These are phyloP conservation scores for Caenorhabditis tropicalis DNA, from an alignment of 1,140 invertebrate genomes.

Conservation along the genomic window DNA sequence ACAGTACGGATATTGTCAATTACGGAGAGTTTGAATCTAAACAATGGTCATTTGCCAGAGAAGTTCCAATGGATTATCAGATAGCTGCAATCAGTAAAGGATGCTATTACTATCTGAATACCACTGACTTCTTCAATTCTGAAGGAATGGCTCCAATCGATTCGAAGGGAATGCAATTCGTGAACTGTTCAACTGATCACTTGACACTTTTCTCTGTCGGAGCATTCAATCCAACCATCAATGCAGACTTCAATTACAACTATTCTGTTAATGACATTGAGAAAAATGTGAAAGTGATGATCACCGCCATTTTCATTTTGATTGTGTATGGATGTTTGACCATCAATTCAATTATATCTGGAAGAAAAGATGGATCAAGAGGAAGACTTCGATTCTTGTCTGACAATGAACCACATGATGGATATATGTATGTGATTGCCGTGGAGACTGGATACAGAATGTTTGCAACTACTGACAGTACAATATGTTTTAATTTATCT, in stretches of 20 bases:
- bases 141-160: background rate
- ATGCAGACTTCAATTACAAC: constrained; percentile 49
- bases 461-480: constrained; percentile 75
- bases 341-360: background rate
- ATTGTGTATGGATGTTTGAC: constrained; percentile 1
- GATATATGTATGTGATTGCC: constrained; percentile 76
- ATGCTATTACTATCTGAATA: constrained; percentile 50
- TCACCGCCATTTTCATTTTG: background rate
- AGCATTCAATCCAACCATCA: constrained; percentile 51
- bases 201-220: constrained; percentile 57
- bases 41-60: constrained; percentile 30
- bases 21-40: background rate
- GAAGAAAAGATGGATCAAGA: background rate
- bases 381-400: constrained; percentile 71
- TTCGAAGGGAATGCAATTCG: constrained; percentile 18
- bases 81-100: constrained; percentile 51
- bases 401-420: constrained; percentile 75
- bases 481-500: constrained; percentile 75
- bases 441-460: constrained; percentile 75
- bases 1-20: constrained; percentile 17
- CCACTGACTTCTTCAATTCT: constrained; percentile 35
- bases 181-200: constrained; percentile 46
- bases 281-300: constrained; percentile 15
- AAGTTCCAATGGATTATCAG: constrained; percentile 45
- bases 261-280: constrained; percentile 37